phyloP scores from a whole-genome alignment of 2,113 vertebrate genomes.

The Myocastor coypus region DNA sequence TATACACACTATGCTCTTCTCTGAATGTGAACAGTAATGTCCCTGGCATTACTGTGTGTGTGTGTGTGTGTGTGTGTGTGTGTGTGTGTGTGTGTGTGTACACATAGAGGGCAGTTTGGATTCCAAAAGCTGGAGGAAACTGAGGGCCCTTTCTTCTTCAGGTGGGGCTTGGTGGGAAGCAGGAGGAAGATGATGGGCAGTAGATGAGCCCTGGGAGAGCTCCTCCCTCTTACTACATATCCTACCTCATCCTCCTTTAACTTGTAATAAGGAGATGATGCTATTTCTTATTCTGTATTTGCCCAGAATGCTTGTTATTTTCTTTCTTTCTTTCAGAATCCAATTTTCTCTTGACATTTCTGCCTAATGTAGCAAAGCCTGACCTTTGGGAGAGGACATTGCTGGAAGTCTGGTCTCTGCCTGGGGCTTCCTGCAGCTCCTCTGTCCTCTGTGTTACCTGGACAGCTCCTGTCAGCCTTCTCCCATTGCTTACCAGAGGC shows the following conservation, averaged over 20 bases:
- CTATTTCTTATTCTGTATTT: slow-evolving; percentile 91
- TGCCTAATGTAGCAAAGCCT: slow-evolving; percentile 92
- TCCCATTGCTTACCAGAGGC: neutral
- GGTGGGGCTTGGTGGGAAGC: slow-evolving; percentile 22
- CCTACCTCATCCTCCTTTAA: slow-evolving; percentile 64
- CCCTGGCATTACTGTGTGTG: fast-evolving
- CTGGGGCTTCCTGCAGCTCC: slow-evolving; percentile 20
- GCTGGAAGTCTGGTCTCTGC: slow-evolving; percentile 72
- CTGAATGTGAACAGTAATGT: neutral
- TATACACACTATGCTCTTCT: neutral
- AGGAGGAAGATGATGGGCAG: neutral
- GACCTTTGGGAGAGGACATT: slow-evolving; percentile 93
- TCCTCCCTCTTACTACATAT: neutral
- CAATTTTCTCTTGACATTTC: slow-evolving; percentile 96
- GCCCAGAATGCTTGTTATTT: slow-evolving; percentile 91
- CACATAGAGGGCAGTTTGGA: neutral
- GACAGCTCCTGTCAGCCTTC: fast-evolving
- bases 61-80: neutral
- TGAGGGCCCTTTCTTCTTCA: neutral
- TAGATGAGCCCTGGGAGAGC: fast-evolving
- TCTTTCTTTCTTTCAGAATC: slow-evolving; percentile 92
- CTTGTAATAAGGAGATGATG: slow-evolving; percentile 84
- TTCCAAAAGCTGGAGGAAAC: neutral
- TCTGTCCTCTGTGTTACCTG: slow-evolving; percentile 32
- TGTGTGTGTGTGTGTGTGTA: neutral